Conservation (phyloP, 2,797 vertebrate species). For the Enteromius mattozi region DNA sequence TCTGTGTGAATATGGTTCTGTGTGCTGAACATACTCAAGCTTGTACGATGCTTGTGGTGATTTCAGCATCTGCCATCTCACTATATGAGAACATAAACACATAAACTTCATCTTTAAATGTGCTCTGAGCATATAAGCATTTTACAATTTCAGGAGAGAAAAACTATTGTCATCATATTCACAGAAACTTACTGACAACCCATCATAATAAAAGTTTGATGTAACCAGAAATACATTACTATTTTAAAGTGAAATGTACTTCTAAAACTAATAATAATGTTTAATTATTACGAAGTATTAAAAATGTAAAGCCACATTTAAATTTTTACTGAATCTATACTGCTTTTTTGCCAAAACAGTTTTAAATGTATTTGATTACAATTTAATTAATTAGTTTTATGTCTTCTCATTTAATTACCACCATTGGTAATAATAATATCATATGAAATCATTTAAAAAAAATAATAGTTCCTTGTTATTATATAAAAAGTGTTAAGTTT, state of each 20-base stretch:
- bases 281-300: too few species aligned
- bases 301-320: too few species aligned
- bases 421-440: too few species aligned
- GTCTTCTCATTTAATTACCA: too few species aligned
- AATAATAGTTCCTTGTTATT: too few species aligned
- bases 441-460: too few species aligned
- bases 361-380: too few species aligned
- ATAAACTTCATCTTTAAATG: neutral
- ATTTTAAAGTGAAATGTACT: neutral
- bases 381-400: too few species aligned
- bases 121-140: neutral
- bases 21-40: neutral
- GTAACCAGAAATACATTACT: neutral
- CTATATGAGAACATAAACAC: neutral
- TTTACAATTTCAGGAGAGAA: neutral
- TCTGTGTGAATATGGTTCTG: neutral
- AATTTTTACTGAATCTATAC: neutral
- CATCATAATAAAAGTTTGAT: neutral
- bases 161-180: neutral
- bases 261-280: neutral
- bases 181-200: neutral
- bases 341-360: neutral
- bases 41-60: neutral
- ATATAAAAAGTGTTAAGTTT: too few species aligned
- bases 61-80: neutral